phyloP scores from a whole-genome alignment of 2,113 vertebrate genomes.

The Pipa parva region DNA sequence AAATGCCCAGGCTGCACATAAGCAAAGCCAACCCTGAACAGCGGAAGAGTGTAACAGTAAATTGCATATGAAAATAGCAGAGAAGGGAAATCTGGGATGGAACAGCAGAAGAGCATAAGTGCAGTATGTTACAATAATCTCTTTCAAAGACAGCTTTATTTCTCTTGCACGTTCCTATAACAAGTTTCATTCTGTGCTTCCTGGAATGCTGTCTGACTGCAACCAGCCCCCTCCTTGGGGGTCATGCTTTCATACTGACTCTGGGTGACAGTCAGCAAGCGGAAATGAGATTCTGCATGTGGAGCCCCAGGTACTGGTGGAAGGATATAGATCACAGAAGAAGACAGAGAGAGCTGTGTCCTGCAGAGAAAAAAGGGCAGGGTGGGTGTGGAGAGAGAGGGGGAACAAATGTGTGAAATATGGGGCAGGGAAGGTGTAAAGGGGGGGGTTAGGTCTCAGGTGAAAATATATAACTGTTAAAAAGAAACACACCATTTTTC shows the following conservation, averaged over 20 bases:
- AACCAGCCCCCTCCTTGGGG: constrained; percentile 15
- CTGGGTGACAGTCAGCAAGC: constrained; percentile 26
- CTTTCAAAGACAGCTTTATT: constrained; percentile 23
- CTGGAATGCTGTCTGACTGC: constrained; percentile 29
- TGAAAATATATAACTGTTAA: not conserved
- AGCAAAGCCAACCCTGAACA: too few relatives aligned
- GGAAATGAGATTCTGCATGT: constrained; percentile 30
- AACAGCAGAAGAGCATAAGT: constrained; percentile 1
- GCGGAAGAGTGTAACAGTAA: too few relatives aligned
- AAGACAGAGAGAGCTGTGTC: constrained; percentile 2
- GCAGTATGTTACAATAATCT: not conserved
- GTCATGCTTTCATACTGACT: constrained; percentile 23
- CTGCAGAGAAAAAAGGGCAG: not conserved
- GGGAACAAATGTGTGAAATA: not conserved
- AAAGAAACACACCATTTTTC: not conserved
- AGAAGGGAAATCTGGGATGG: not conserved
- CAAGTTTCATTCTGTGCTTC: constrained; percentile 22
- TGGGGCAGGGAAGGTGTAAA: not conserved
- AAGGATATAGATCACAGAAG: constrained; percentile 18
- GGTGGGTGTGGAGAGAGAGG: not conserved
- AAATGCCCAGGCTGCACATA: too few relatives aligned
- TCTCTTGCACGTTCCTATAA: constrained; percentile 26
- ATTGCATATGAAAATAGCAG: too few relatives aligned
- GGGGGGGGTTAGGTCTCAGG: not conserved
- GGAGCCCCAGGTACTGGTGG: constrained; percentile 8